These are phyloP conservation scores for Oligia fasciuncula DNA, from an alignment of 2,888 invertebrate species.

Conservation along the genomic window DNA sequence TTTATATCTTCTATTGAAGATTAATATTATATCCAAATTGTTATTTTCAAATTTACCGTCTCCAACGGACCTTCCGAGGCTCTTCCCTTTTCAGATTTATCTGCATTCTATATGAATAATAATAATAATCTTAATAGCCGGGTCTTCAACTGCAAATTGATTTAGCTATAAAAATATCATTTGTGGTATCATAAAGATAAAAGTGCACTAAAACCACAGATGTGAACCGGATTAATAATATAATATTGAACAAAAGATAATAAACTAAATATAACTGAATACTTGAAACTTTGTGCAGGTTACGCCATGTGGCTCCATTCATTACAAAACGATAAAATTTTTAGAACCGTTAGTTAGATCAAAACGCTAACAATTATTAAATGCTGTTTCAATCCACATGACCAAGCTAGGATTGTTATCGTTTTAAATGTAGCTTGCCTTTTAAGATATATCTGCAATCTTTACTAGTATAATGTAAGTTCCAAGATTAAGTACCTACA, in stretches of 20 bases:
- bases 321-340: constrained; percentile 22
- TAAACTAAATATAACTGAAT: constrained; percentile 33
- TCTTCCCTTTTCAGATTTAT: neutral
- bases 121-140: neutral
- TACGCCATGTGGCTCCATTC: constrained; percentile 30
- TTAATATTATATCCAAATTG: neutral
- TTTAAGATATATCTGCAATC: constrained; percentile 21
- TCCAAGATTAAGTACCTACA: constrained; percentile 34
- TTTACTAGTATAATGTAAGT: constrained; percentile 19
- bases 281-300: constrained; percentile 1
- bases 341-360: constrained; percentile 14
- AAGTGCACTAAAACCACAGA: constrained; percentile 41
- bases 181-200: constrained; percentile 52
- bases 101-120: neutral
- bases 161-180: constrained; percentile 49
- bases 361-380: constrained; percentile 17
- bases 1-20: constrained; percentile 60
- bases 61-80: neutral
- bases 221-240: constrained; percentile 47
- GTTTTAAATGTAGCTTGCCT: constrained; percentile 27
- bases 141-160: constrained; percentile 35
- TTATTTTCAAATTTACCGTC: constrained; percentile 18
- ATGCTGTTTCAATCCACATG: constrained; percentile 13
- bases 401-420: constrained; percentile 15
- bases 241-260: constrained; percentile 36